phyloP scores from a whole-genome alignment of 2,888 invertebrate genomes.

The Pomacea canaliculata region DNA sequence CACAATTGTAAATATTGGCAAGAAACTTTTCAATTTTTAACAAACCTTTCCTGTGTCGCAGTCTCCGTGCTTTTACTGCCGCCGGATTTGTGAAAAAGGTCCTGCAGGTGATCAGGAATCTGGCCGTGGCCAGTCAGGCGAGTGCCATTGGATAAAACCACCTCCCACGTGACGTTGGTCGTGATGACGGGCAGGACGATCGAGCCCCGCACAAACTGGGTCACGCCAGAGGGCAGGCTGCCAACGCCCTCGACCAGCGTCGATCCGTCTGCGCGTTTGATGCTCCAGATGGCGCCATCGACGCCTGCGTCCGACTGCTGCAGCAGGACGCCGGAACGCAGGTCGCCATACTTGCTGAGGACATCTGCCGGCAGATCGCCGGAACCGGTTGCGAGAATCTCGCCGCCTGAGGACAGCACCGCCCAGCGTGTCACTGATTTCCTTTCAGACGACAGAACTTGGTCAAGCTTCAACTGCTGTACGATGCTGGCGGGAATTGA shows the following conservation, averaged over 20 bases:
- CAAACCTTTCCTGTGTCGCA: not conserved
- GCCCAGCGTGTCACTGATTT: conserved; percentile 24
- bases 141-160: conserved; percentile 31
- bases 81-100: conserved; percentile 10
- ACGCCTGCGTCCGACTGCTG: conserved; percentile 2
- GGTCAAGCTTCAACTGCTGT: conserved; percentile 14
- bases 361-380: conserved; percentile 28
- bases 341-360: not conserved
- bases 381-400: conserved; percentile 28
- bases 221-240: conserved; percentile 19
- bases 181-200: conserved; percentile 22
- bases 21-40: too few relatives aligned
- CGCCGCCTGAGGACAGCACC: conserved; percentile 25
- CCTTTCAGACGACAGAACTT: conserved; percentile 9
- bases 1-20: too few relatives aligned
- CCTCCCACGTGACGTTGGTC: conserved; percentile 25
- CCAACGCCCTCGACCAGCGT: conserved; percentile 28
- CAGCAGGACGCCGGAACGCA: conserved; percentile 14
- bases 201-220: conserved; percentile 18
- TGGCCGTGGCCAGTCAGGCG: conserved; percentile 24
- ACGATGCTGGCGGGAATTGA: conserved; percentile 16
- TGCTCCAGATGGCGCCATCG: conserved; percentile 5
- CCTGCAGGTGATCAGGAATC: conserved; percentile 25
- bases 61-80: not conserved
- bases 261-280: conserved; percentile 23